Percentiles rank a stretch among this genome's conserved stretches.
phyloP scores from a whole-genome alignment of 2,113 vertebrate species.

The Climacteris rufus region DNA sequence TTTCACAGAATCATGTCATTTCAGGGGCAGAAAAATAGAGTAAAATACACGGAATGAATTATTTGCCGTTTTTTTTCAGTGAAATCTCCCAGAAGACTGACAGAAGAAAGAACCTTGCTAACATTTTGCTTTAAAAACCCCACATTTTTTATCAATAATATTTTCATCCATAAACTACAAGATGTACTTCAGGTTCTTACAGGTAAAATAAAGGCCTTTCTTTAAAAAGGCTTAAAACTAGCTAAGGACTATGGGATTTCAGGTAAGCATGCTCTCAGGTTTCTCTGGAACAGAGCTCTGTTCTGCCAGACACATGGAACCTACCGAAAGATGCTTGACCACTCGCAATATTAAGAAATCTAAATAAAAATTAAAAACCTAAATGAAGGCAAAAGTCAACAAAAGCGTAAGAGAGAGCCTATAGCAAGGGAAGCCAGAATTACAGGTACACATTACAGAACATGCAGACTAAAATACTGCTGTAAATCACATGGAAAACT shows the following conservation, averaged over 20 bases:
- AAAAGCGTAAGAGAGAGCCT: neutral
- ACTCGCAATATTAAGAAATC: neutral
- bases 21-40: neutral
- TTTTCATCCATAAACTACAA: neutral
- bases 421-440: neutral
- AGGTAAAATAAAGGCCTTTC: neutral
- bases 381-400: neutral
- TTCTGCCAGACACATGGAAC: neutral
- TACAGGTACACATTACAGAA: neutral
- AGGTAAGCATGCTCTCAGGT: neutral
- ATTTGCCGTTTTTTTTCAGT: neutral
- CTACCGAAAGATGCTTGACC: neutral
- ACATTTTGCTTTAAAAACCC: neutral
- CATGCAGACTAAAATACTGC: neutral
- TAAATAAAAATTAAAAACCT: neutral
- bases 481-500: neutral
- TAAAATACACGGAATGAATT: neutral
- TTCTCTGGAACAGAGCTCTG: neutral
- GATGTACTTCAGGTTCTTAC: neutral
- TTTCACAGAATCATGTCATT: neutral
- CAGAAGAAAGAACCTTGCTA: neutral
- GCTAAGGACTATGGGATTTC: neutral
- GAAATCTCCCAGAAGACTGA: neutral
- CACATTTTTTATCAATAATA: neutral
- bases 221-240: neutral